A percentile compares a stretch with the other conserved stretches of the same genome.
Evolutionary conservation across 2,797 vertebrate species (phyloP).

Genomic region (Anguilla obscura): DNA sequence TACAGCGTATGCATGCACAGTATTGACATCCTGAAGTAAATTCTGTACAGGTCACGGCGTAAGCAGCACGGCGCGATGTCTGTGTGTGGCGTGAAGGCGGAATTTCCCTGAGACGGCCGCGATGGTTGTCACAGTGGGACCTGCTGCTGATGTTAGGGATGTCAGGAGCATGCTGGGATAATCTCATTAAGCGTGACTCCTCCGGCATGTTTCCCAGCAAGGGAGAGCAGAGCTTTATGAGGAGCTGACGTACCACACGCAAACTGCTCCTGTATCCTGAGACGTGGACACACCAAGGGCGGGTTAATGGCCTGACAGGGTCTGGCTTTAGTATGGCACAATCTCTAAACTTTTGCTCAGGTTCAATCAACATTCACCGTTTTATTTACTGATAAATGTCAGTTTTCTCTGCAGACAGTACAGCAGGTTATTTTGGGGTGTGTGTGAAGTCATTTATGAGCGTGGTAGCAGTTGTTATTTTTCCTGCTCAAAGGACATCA

Average conservation of each 20-base stretch:
- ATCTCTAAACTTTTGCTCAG: not conserved
- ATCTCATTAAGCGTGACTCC: slow-evolving; percentile 82
- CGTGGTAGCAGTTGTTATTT: not conserved
- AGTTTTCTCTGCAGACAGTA: too few species aligned
- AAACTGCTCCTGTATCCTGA: not conserved
- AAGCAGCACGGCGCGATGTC: slow-evolving; percentile 45
- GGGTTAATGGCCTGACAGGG: slow-evolving; percentile 32
- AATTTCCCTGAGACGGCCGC: slow-evolving; percentile 44
- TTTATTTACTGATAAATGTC: not conserved
- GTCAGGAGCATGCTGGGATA: slow-evolving; percentile 70
- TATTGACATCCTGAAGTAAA: slow-evolving; percentile 61
- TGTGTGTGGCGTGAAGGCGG: slow-evolving; percentile 34
- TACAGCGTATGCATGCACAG: not conserved
- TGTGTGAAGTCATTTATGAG: not conserved
- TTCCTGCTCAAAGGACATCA: not conserved
- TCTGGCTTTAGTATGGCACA: not conserved
- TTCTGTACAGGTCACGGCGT: slow-evolving; percentile 71
- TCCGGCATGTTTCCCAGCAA: slow-evolving; percentile 43
- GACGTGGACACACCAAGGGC: slow-evolving; percentile 25
- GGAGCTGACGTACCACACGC: not conserved
- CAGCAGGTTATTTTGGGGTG: not conserved
- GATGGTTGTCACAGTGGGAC: slow-evolving; percentile 72
- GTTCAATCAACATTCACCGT: not conserved
- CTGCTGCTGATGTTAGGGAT: slow-evolving; percentile 46
- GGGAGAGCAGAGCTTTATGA: not conserved